Percentiles rank a stretch among this genome's conserved stretches.
Conservation (phyloP, 2,797 vertebrate species). For the Furcifer pardalis region DNA sequence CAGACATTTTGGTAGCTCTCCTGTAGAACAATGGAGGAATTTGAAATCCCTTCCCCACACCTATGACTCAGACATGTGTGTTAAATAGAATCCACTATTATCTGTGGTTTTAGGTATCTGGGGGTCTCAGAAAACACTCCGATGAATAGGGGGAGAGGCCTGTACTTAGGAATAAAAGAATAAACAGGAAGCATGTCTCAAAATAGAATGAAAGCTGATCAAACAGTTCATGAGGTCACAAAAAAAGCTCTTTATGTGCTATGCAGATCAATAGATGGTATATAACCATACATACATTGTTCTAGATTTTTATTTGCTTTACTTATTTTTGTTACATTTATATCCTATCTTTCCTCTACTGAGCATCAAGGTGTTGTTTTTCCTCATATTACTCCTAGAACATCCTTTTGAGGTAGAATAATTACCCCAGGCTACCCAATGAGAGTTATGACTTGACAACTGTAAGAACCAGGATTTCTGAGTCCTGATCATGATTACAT, state of each 20-base stretch:
- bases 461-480: background rate
- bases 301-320: background rate
- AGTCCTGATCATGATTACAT: too few species aligned
- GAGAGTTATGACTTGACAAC: background rate
- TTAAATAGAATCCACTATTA: too few species aligned
- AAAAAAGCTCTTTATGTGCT: background rate
- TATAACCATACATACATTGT: background rate
- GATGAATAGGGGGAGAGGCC: background rate
- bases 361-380: background rate
- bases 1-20: too few species aligned
- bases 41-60: too few species aligned
- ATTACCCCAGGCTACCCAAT: background rate
- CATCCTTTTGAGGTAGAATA: background rate
- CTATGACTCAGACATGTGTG: too few species aligned
- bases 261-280: background rate
- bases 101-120: too few species aligned
- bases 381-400: background rate
- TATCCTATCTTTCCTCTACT: background rate
- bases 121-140: too few species aligned
- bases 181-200: background rate
- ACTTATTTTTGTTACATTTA: background rate
- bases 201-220: background rate
- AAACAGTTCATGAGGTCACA: too few species aligned
- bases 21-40: too few species aligned
- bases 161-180: background rate